Conservation (phyloP, 2,888 invertebrate genomes). For the Acronicta alni region DNA sequence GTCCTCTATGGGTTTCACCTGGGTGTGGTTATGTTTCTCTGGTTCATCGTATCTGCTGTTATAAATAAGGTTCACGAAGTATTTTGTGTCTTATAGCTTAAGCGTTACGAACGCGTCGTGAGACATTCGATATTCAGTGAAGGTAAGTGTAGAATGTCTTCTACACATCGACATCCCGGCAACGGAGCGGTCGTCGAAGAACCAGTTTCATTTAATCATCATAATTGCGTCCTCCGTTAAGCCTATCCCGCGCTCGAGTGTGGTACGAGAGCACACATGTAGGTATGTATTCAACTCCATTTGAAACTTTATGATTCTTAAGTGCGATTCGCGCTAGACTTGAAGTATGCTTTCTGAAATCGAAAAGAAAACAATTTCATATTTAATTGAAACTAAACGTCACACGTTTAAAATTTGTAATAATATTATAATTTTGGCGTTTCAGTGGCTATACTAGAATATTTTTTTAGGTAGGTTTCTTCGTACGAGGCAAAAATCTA, state of each 20-base stretch:
- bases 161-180: conserved; percentile 73
- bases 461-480: not conserved
- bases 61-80: conserved; percentile 33
- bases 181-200: conserved; percentile 73
- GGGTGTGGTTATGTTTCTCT: conserved; percentile 53
- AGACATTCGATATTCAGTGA: conserved; percentile 52
- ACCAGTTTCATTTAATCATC: conserved; percentile 88
- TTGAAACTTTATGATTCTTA: conserved; percentile 46
- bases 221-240: conserved; percentile 88
- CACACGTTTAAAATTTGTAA: no score
- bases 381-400: no score
- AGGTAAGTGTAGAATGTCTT: conserved; percentile 69
- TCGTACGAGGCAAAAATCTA: not conserved
- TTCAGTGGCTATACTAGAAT: no score
- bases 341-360: conserved; percentile 51
- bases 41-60: conserved; percentile 41
- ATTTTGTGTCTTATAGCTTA: conserved; percentile 50
- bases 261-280: conserved; percentile 64
- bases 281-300: conserved; percentile 47
- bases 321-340: conserved; percentile 32
- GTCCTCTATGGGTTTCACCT: conserved; percentile 42
- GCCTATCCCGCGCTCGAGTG: conserved; percentile 73
- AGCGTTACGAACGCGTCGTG: conserved; percentile 43
- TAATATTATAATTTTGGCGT: no score
- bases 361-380: conserved; percentile 28